Base-by-base conservation (phyloP, 2,113 vertebrate species). In the Leptodactylus fuscus region DNA sequence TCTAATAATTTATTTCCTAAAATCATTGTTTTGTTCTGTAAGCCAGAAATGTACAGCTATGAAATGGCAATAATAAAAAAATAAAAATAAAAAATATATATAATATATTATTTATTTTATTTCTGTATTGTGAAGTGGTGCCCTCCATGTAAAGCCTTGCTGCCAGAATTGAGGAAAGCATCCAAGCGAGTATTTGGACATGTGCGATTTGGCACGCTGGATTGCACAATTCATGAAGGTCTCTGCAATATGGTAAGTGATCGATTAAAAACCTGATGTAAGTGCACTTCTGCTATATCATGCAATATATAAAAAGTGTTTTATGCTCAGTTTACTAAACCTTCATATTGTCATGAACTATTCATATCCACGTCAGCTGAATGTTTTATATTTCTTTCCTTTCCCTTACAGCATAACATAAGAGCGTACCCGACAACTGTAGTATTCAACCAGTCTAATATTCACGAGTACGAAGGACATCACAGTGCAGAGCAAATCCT, bases 371-470 rank as follows among this genome's bases (percentile, higher is more conserved):
- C 29, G 1, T 71, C 36, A 12, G 67, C 4, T 22, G 4, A 51
- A 51, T 29, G 3, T 34, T 32, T 6, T n/a, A n/a, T n/a, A 20
- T 10, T 10, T 32, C 44, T 60, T 13, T 80, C 11, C 4, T 29
- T 76, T 76, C 27, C 20, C 69, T 87, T 4, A 84, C 90, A 99
- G 97, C 97, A 99, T 89, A 97, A 98, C 44, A 97, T 99, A 84
- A 95, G 96, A 83, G 97, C 97, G n/a, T 99, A 99, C 88, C 98
- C 98, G 82, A 99, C 98, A 38, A 99, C 98, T 0, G 94, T 99
- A 6, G 95, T 99, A 67, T 98, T 99, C 88, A 99, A 99, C 83
- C 96, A 97, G 78, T 97, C 97, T 67, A 94, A 91, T 70, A 87
- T 96, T 81, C 96, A 98, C 20, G 97, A 98, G 67, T 99, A 99